Evolutionary conservation across 1,140 invertebrate genomes (phyloP), one percentile per base, ranked within the genome.

Genomic region (Drosophila ercepeae): DNA sequence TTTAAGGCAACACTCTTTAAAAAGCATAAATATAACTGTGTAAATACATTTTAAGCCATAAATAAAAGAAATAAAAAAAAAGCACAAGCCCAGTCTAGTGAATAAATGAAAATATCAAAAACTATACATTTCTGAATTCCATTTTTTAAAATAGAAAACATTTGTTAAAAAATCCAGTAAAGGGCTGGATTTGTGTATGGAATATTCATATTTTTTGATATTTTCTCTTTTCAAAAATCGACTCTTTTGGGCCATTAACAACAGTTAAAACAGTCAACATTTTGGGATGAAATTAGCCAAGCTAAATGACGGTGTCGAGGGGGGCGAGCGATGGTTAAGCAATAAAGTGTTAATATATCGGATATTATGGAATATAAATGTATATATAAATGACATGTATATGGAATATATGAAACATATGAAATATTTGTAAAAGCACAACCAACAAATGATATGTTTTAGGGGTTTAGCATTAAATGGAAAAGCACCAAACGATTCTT

Each of bases 201-300:
- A n/a, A n/a, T n/a, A n/a, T n/a, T n/a, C n/a, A n/a, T 3, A 32
- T 11, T 9, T 32, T 32, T 32, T 32, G 29, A 32, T 32, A 32
- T 32, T 32, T 32, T n/a, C 29, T 11, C 4, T 32, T 11, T 32
- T 32, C 3, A 32, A 32, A 32, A 9, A 11, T 0, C 3, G 29
- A 32, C 29, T 32, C 11, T n/a, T 11, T 32, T 3, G 36, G 36
- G 36, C 36, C 36, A 39, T 16, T 7, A 39, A 39, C 36, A 39
- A 16, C 36, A 32, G 29, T 32, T 11, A 39, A 39, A 39, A 39
- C 36, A 39, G 29, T 39, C 36, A 39, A 39, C 36, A 39, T 39
- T 39, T 39, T 39, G n/a, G 36, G 1, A 39, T 39, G n/a, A 39
- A 39, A 13, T 39, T 14, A 6, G 14, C 36, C 36, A 39, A 39